phyloP scores from a whole-genome alignment of 2,113 vertebrate species.

The Formicarius rufipectus region DNA sequence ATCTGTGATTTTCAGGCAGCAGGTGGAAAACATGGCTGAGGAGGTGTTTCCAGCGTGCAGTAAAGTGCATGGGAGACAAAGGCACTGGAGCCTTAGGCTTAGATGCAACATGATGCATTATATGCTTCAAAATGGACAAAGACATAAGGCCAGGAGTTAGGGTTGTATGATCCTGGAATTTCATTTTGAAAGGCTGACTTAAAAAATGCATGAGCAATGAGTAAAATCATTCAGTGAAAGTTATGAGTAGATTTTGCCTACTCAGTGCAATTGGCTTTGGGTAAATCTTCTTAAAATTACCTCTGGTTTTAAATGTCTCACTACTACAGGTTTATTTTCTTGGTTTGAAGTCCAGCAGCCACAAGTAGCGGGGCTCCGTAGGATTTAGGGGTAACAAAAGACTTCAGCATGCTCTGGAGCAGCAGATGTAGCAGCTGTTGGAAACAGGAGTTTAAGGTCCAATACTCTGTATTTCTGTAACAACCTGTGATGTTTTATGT shows the following conservation, averaged over 20 bases:
- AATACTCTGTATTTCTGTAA: neutral
- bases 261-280: neutral
- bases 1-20: neutral
- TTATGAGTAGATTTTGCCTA: neutral
- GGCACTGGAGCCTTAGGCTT: neutral
- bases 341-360: neutral
- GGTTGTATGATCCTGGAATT: neutral
- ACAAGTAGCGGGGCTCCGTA: neutral
- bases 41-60: neutral
- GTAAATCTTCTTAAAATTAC: slow-evolving; percentile 6
- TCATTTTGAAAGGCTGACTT: neutral
- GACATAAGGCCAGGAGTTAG: neutral
- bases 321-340: neutral
- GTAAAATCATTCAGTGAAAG: neutral
- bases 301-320: neutral
- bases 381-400: neutral
- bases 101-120: rapidly evolving
- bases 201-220: neutral
- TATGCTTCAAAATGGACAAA: neutral
- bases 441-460: neutral
- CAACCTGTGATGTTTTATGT: neutral
- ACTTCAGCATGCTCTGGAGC: neutral
- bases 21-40: neutral
- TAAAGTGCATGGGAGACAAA: neutral
- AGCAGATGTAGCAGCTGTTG: neutral